Evolutionary conservation across 2,888 invertebrate genomes (phyloP).

Genomic region (Nasonia oneida): DNA sequence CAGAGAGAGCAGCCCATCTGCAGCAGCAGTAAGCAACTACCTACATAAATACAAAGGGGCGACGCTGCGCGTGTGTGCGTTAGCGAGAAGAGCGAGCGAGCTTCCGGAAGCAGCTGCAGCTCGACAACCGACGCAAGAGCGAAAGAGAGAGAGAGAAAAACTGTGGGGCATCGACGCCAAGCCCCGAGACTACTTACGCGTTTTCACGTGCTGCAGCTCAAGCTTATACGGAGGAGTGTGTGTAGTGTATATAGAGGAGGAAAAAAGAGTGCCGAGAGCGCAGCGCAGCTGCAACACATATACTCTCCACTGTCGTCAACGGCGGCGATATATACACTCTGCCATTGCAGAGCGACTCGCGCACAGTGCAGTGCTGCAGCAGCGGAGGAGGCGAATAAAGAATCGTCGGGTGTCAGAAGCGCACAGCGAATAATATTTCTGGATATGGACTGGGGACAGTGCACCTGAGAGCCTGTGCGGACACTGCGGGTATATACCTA

Average conservation of each 20-base stretch:
- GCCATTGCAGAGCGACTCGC: conserved; percentile 11
- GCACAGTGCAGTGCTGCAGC: neutral
- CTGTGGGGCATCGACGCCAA: neutral
- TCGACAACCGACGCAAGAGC: neutral
- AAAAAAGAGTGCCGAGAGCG: neutral
- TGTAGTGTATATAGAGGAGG: neutral
- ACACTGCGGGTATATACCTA: too few relatives aligned
- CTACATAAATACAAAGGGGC: conserved; percentile 10
- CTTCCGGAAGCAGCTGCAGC: neutral
- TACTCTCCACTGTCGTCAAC: neutral
- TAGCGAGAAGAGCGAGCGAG: neutral
- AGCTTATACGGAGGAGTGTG: too few relatives aligned
- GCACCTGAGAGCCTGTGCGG: neutral
- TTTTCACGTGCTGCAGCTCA: neutral
- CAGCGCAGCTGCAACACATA: neutral
- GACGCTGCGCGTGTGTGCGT: neutral
- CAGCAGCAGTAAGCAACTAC: neutral
- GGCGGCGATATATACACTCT: neutral
- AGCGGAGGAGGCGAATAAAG: neutral
- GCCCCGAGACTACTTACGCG: neutral
- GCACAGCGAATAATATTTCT: neutral
- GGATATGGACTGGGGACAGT: neutral
- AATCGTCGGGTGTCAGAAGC: neutral
- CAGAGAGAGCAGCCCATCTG: neutral
- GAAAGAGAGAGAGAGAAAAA: neutral